These are phyloP conservation scores for Florisuga fusca DNA, from an alignment of 2,797 vertebrate species.

Conservation along the genomic window DNA sequence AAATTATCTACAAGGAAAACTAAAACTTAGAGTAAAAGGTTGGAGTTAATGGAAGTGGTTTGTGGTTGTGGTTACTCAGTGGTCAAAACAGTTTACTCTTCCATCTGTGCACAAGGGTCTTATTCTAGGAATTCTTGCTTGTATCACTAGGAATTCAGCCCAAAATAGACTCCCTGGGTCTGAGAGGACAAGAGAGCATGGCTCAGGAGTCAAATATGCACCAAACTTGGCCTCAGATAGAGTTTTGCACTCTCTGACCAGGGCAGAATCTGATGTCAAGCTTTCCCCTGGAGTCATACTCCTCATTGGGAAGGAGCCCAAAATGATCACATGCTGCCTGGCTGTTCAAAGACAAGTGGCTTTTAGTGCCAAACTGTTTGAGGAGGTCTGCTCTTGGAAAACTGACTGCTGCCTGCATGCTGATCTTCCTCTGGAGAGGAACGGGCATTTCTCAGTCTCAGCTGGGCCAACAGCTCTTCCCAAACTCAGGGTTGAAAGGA, in stretches of 20 bases:
- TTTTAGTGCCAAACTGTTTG: constrained; percentile 5
- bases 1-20: background rate
- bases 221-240: background rate
- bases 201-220: constrained; percentile 20
- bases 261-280: constrained; percentile 23
- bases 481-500: background rate
- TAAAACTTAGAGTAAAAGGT: constrained; percentile 3
- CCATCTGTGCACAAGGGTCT: constrained; percentile 13
- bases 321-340: background rate
- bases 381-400: constrained; percentile 39
- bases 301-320: constrained; percentile 11
- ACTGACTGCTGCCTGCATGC: background rate
- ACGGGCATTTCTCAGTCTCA: background rate
- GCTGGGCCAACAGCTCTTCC: background rate
- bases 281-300: constrained; percentile 25
- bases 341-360: background rate
- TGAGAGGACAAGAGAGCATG: background rate
- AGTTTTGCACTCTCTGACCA: background rate
- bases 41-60: constrained; percentile 42
- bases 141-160: constrained; percentile 42
- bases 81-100: constrained; percentile 20
- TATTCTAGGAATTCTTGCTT: constrained; percentile 58
- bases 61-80: constrained; percentile 24
- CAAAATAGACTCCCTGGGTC: constrained; percentile 17
- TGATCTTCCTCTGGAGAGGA: background rate